Conservation (phyloP, 1,140 invertebrate genomes). For the Panulirus ornatus region DNA sequence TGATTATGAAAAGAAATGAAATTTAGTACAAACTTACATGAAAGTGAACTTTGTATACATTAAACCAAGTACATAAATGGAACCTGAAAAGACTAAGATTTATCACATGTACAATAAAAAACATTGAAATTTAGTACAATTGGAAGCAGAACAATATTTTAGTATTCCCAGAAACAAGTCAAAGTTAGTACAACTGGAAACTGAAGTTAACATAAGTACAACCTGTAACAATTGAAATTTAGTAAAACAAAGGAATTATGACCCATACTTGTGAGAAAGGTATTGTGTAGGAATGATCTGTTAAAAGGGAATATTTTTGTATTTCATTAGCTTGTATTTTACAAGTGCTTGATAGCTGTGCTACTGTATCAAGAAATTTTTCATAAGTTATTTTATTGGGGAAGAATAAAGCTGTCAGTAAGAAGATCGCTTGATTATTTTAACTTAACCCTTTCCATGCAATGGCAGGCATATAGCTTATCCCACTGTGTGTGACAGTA, state of each 20-base stretch:
- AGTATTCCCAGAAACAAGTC: not conserved
- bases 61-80: not conserved
- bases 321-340: not conserved
- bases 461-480: too few relatives aligned
- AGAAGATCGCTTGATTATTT: too few relatives aligned
- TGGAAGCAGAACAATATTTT: not conserved
- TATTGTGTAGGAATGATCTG: too few relatives aligned
- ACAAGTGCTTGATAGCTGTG: not conserved
- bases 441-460: too few relatives aligned
- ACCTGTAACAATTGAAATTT: not conserved
- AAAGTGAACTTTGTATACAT: not conserved
- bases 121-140: not conserved
- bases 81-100: not conserved
- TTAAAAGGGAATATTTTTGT: conserved; percentile 1
- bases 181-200: not conserved
- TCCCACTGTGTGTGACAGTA: too few relatives aligned
- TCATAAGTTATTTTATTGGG: not conserved
- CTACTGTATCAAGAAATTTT: not conserved
- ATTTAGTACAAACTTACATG: conserved; percentile 24
- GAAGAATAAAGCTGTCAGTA: too few relatives aligned
- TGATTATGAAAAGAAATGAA: not conserved
- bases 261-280: not conserved
- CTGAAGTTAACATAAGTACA: not conserved
- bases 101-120: not conserved
- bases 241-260: too few relatives aligned